These are phyloP conservation scores for Zonotrichia leucophrys DNA, from an alignment of 2,113 vertebrate species.

Conservation along the genomic window DNA sequence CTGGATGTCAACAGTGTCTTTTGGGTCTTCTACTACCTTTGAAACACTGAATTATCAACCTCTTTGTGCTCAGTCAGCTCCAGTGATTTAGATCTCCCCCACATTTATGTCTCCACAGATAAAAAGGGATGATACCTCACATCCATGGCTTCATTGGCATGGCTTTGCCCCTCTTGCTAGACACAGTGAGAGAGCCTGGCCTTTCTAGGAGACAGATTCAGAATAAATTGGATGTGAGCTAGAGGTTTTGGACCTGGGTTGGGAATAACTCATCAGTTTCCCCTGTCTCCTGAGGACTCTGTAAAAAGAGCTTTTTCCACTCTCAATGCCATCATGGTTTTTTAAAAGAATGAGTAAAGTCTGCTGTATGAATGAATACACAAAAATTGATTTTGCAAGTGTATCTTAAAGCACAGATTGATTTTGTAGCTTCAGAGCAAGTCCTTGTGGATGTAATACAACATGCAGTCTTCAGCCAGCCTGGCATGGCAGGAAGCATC, in stretches of 20 bases:
- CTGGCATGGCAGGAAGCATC: conserved; percentile 16
- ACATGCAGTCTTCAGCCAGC: not conserved
- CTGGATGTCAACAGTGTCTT: rapidly evolving
- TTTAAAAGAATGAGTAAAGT: not conserved
- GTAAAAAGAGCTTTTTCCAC: not conserved
- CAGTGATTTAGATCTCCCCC: not conserved
- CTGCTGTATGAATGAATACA: not conserved
- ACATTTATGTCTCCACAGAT: not conserved
- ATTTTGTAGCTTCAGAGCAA: conserved; percentile 3
- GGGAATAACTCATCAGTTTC: not conserved
- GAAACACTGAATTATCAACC: not conserved
- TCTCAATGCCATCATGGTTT: not conserved
- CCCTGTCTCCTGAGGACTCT: not conserved
- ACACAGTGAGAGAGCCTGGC: not conserved
- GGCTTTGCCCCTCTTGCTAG: not conserved
- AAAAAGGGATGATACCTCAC: not conserved
- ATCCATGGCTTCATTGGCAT: not conserved
- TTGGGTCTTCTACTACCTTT: not conserved
- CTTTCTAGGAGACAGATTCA: not conserved
- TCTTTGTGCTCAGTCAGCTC: not conserved
- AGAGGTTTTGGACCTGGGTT: not conserved
- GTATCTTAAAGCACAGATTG: not conserved
- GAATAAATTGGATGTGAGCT: rapidly evolving
- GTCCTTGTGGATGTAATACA: not conserved
- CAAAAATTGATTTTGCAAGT: not conserved